Conservation (phyloP, 2,797 vertebrate species). For the Micrastur ruficollis region DNA sequence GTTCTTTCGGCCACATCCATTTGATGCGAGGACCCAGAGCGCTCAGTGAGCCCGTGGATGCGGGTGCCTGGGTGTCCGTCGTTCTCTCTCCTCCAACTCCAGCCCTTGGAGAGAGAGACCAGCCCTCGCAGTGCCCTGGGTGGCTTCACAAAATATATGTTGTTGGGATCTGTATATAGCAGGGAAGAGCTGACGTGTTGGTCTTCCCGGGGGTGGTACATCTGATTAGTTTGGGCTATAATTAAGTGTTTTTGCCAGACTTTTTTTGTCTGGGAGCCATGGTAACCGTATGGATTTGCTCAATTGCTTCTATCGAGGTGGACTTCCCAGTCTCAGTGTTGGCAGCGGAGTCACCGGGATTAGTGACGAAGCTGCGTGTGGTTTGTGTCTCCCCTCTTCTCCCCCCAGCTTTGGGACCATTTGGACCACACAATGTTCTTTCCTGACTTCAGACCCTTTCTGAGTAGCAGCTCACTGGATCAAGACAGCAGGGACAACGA, state of each 20-base stretch:
- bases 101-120: too few relatives aligned
- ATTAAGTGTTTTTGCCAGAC: not conserved
- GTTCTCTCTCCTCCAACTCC: not conserved
- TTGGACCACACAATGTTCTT: constrained; percentile 76
- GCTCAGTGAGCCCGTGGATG: fast-evolving
- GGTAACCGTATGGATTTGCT: not conserved
- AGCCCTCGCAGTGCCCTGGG: not conserved
- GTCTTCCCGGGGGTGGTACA: not conserved
- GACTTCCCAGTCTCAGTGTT: not conserved
- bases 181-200: not conserved
- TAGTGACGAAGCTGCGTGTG: not conserved
- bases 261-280: not conserved
- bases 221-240: not conserved
- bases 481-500: constrained; percentile 79
- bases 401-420: constrained; percentile 87
- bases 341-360: not conserved
- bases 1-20: not conserved
- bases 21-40: not conserved
- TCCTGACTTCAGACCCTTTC: constrained; percentile 74
- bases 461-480: constrained; percentile 82
- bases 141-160: not conserved
- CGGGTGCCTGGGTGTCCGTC: not conserved
- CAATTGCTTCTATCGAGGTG: not conserved
- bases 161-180: fast-evolving
- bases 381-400: not conserved